phyloP scores from a whole-genome alignment of 1,140 invertebrate species.

The Acromyrmex echinatior region DNA sequence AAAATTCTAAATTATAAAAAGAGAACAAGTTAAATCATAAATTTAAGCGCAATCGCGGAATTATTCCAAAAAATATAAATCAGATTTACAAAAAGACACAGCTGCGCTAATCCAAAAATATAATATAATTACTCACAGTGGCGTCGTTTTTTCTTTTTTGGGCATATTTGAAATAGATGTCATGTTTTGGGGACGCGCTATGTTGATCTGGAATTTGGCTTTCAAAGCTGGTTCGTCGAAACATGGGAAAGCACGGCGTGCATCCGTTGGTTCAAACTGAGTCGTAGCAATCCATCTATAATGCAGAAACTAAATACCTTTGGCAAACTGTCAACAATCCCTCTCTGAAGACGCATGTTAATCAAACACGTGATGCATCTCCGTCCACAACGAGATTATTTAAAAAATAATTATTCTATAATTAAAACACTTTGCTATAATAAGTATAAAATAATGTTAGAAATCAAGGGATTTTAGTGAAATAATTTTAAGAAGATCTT shows the following conservation, averaged over 20 bases:
- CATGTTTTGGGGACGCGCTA: constrained; percentile 92
- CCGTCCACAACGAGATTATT: not conserved
- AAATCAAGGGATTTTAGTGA: not conserved
- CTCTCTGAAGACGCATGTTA: not conserved
- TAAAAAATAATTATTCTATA: constrained; percentile 1
- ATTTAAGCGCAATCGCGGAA: not conserved
- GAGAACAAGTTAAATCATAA: not conserved
- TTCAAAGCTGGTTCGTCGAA: constrained; percentile 97
- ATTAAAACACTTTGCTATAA: constrained; percentile 8
- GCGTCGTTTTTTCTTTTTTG: constrained; percentile 80
- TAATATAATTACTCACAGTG: constrained; percentile 86
- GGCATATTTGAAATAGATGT: constrained; percentile 93
- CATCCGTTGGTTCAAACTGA: constrained; percentile 97
- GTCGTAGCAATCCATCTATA: constrained; percentile 93
- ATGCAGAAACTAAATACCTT: constrained; percentile 66
- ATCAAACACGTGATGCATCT: not conserved
- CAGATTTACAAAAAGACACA: not conserved
- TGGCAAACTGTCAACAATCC: not conserved
- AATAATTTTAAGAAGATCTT: not conserved
- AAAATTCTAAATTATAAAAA: not conserved
- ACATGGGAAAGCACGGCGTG: constrained; percentile 96
- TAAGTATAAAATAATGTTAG: not conserved
- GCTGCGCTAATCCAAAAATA: not conserved
- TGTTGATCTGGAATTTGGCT: constrained; percentile 93
- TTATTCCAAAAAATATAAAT: not conserved